Base-by-base conservation (phyloP, 2,113 vertebrate genomes). In the Xiphophorus couchianus region DNA sequence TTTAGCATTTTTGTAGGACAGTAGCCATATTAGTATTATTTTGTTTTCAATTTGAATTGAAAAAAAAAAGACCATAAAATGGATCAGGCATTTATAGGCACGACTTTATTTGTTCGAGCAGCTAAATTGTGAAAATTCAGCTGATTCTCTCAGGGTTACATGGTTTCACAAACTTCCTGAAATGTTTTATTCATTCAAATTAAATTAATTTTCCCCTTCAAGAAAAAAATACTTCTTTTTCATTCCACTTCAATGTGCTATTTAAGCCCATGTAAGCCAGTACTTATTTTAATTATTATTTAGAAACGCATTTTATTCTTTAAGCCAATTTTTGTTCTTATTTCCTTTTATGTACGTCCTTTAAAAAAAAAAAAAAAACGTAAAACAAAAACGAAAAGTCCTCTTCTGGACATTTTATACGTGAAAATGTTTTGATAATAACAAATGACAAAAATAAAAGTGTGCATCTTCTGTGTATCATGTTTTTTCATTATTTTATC, bases 131-230 rank as follows among this genome's bases (percentile, higher is more conserved):
- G 48, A 73, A 84, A 66, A 82, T 76, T 66, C 80, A 83, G 44
- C 69, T 80, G 74, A 19, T 84, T 78, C 78, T 89, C 92, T 93
- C 92, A 93, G 92, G 90, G 89, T 90, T 74, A 90, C 87, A 91
- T 78, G 90, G 87, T 91, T 86, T 84, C 66, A 74, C 51, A 35
- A 77, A 69, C 28, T 86, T 82, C 80, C 22, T 69, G 10, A 67
- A 70, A 63, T 33, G 29, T 69, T 67, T 79, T 15, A 66, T 28
- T 42, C 60, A 78, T 58, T 48, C 17, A 48, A 48, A 48, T 48
- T 48, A 17, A 48, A 48, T 15, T 19, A 0, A 48, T 17, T 48
- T 80, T 70, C 72, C 17, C 62, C 66, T 33, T 17, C 2, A 10
- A 60, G 48, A 78, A 73, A 80, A 73, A 66, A 31, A 75, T 11